Evolutionary conservation across 2,113 vertebrate species (phyloP), one percentile per base, ranked within the genome.

Genomic region (Colossoma macropomum): DNA sequence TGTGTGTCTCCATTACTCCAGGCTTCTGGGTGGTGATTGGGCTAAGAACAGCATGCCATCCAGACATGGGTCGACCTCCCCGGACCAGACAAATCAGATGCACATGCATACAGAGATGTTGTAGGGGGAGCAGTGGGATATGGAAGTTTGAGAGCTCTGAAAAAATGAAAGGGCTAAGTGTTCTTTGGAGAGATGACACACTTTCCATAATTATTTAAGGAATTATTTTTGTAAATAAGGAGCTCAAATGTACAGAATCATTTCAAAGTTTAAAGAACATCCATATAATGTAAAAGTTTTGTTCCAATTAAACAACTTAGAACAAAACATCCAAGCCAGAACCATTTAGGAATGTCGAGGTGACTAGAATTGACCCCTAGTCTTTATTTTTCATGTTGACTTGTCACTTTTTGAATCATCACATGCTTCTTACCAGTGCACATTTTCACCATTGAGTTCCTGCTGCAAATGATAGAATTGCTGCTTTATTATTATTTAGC

Each of bases 1-100:
- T 72, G 69, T 82, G 80, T 75, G 74, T 89, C 86, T 89, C 86
- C 80, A 90, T 89, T 79, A 82, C 30, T 34, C 32, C 74, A 70
- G 80, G 66, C 80, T 81, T 68, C 52, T 80, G 74, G 70, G 41
- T 65, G 56, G 60, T 38, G 54, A 30, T 16, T 70, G 72, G 45
- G 32, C 76, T 62, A 45, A 88, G 71, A 75, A 81, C 88, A 90
- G 81, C 66, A 74, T 88, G 87, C 85, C 87, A 83, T 62, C 75
- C 76, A 86, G 88, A 82, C 84, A 83, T 63, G 50, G 65, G 79
- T 87, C 54, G 54, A 86, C 89, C 86, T 86, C 65, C 45, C 68
- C 71, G 86, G 62, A 86, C 82, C 83, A 87, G 81, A 81, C 82
- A 4, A 73, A 41, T 45, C 63, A 77, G 41, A 66, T 9, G 19